Conservation (phyloP, 2,888 invertebrate species). For the Drosophila limbata region DNA sequence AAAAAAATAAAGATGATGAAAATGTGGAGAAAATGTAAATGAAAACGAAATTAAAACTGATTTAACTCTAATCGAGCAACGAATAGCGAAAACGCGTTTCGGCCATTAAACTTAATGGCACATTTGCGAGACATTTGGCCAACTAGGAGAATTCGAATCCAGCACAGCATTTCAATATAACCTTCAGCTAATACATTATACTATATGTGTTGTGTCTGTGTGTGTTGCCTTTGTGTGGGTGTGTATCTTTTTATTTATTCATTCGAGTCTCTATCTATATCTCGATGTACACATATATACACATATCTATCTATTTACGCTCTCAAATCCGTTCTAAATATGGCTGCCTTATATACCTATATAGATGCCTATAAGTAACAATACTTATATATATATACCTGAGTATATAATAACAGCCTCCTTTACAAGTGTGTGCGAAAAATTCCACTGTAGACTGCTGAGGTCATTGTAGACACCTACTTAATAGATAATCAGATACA, state of each 20-base stretch:
- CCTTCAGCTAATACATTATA: conserved; percentile 58
- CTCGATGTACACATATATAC: neutral
- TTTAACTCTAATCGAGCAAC: conserved; percentile 23
- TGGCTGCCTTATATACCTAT: conserved; percentile 38
- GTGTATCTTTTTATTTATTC: conserved; percentile 60
- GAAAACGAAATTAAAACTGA: conserved; percentile 9
- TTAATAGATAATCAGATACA: conserved; percentile 19
- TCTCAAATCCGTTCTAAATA: conserved; percentile 42
- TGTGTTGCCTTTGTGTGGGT: conserved; percentile 58
- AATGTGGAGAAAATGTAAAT: conserved; percentile 48
- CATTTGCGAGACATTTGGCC: conserved; percentile 26
- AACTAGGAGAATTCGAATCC: conserved; percentile 39
- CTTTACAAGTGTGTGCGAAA: conserved; percentile 51
- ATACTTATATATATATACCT: conserved; percentile 17
- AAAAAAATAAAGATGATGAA: conserved; percentile 54
- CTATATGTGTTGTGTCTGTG: conserved; percentile 39
- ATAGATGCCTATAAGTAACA: conserved; percentile 20
- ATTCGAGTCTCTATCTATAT: conserved; percentile 19
- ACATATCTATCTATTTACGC: conserved; percentile 25
- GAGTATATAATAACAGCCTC: conserved; percentile 50
- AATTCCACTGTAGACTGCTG: conserved; percentile 67
- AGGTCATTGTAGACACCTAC: conserved; percentile 59
- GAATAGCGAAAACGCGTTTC: conserved; percentile 29
- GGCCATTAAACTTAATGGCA: conserved; percentile 31
- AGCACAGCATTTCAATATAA: conserved; percentile 48